Conservation (phyloP, 30 jellyfish, hydroid and myxozoan genomes). For the Rhopilema esculentum region DNA sequence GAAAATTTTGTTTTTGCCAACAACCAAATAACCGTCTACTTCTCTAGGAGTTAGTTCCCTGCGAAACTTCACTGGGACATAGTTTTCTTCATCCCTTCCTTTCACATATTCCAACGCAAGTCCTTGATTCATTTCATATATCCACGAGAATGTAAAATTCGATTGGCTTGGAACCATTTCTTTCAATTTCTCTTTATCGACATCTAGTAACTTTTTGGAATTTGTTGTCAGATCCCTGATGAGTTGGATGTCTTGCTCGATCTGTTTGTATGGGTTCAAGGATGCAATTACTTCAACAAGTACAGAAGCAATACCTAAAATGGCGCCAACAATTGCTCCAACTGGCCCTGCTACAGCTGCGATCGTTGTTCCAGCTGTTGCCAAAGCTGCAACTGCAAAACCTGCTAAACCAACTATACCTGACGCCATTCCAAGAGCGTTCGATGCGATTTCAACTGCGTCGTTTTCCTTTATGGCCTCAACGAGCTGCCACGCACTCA, state of each 20-base stretch:
- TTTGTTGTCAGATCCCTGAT: conserved; percentile 15
- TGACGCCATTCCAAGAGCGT: conserved; percentile 34
- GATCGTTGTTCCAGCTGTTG: conserved; percentile 48
- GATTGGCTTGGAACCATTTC: conserved; percentile 32
- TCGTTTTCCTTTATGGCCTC: conserved; percentile 34
- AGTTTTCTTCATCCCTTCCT: conserved; percentile 18
- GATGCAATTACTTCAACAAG: conserved; percentile 27
- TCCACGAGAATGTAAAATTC: conserved; percentile 42
- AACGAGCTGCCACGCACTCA: conserved; percentile 30
- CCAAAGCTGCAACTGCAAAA: conserved; percentile 46
- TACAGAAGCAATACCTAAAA: conserved; percentile 23
- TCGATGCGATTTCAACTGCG: conserved; percentile 15
- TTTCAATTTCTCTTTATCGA: conserved; percentile 4
- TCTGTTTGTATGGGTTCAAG: conserved; percentile 26
- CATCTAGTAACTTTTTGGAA: conserved; percentile 21
- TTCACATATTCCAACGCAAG: conserved; percentile 18
- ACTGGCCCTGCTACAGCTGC: conserved; percentile 63
- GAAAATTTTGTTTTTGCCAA: conserved; percentile 18
- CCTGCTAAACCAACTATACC: conserved; percentile 31
- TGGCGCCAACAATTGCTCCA: conserved; percentile 42
- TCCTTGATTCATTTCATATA: conserved; percentile 40
- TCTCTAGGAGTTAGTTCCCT: background rate
- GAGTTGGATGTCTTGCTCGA: conserved; percentile 12
- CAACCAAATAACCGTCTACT: conserved; percentile 22
- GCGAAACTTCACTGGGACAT: conserved; percentile 26